Conservation (phyloP, 2,797 vertebrate species). For the Ctenopoma kingsleyae region DNA sequence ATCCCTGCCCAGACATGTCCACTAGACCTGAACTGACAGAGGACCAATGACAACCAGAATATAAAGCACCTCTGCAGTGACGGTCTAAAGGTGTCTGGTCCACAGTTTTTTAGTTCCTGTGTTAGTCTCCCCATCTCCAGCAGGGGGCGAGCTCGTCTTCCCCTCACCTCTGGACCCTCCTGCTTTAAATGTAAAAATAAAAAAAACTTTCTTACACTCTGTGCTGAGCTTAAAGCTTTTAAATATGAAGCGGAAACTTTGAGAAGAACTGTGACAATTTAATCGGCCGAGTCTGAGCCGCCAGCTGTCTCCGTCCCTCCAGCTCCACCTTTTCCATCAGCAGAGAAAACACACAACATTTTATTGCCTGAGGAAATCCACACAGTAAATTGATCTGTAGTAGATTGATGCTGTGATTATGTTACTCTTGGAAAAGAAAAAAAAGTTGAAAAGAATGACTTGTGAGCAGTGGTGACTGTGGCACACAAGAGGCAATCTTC, state of each 20-base stretch:
- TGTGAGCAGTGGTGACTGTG: background rate
- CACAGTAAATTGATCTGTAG: conserved; percentile 4
- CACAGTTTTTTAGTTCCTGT: background rate
- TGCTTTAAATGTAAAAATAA: too few relatives aligned
- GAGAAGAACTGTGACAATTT: conserved; percentile 18
- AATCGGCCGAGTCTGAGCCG: background rate
- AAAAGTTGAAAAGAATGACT: background rate
- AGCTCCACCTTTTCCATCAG: background rate
- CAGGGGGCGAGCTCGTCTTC: conserved; percentile 37
- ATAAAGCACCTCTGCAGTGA: too few relatives aligned
- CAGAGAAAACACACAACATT: background rate
- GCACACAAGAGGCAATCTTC: background rate
- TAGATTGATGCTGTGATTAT: conserved; percentile 9
- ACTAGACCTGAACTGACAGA: too few relatives aligned
- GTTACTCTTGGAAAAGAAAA: too few relatives aligned
- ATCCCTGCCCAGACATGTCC: too few relatives aligned
- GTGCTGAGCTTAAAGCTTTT: conserved; percentile 4
- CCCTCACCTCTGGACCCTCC: background rate
- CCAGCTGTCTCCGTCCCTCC: conserved; percentile 13
- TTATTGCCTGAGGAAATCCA: conserved; percentile 3
- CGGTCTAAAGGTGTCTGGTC: too few relatives aligned
- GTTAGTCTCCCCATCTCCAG: conserved; percentile 17
- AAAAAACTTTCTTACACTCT: background rate
- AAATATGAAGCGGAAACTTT: conserved; percentile 9
- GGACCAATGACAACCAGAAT: too few relatives aligned